Conservation (phyloP, 1,140 invertebrate genomes). For the Nebria ingens region DNA sequence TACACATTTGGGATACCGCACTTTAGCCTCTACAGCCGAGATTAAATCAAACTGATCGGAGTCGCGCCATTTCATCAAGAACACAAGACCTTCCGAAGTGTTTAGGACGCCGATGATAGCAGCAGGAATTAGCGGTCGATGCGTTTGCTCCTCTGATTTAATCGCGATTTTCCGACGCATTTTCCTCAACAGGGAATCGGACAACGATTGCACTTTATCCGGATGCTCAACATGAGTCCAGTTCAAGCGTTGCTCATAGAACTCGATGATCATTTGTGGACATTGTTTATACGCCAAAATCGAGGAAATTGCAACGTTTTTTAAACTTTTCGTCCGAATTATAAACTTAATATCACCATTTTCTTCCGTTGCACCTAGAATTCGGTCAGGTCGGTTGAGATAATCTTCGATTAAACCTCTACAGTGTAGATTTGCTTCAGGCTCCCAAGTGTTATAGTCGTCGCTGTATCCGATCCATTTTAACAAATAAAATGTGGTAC, state of each 20-base stretch:
- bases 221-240: not conserved
- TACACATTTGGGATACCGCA: not conserved
- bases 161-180: not conserved
- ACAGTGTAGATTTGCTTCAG: constrained; percentile 81
- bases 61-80: constrained; percentile 10
- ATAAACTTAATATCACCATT: not conserved
- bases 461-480: constrained; percentile 48
- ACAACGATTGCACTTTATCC: not conserved
- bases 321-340: not conserved
- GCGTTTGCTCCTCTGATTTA: too few species aligned
- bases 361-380: not conserved
- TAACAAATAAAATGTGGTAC: not conserved
- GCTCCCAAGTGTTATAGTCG: constrained; percentile 81
- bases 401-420: constrained; percentile 72
- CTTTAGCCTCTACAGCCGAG: constrained; percentile 7
- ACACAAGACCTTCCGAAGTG: not conserved
- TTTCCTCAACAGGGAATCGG: not conserved
- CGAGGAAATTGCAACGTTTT: not conserved
- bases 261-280: not conserved
- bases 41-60: not conserved
- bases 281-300: not conserved
- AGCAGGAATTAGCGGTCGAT: not conserved
- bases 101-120: not conserved
- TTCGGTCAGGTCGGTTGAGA: not conserved
- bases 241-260: not conserved